Base-by-base conservation (phyloP, 1,140 invertebrate genomes). In the Brachionus rotundiformis region DNA sequence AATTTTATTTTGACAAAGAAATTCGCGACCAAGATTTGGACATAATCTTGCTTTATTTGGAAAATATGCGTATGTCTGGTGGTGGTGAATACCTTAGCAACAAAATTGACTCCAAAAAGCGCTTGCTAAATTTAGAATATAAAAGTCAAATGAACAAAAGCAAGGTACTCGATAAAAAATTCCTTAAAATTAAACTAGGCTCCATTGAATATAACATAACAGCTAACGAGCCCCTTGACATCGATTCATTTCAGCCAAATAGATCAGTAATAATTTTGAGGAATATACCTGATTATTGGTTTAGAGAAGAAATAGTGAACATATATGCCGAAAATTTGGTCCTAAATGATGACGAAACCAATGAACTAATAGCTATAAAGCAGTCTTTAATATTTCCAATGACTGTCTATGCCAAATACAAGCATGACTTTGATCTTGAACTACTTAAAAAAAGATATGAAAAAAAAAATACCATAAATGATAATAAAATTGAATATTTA, bases 271-370 rank as follows among this genome's bases (percentile, higher is more conserved):
- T 73, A 4, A 73, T 73, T 25, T 1, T 73, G 11, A 41, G 36
- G 16, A 73, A 73, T 13, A 44, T 73, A n/a, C 6, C 44, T n/a
- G 63, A 68, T 1, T 10, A 8, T 19, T 68, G 63, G 63, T 5
- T 68, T 0, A 39, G 33, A 19, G 31, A 68, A 8, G 63, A 68
- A 68, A 36, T 68, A 16, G 31, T 68, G 29, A 68, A 44, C 23
- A 25, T 73, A 5, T 73, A 73, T 73, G 68, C 68, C 13, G 68
- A 73, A 73, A 73, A 73, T 44, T 44, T 73, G 19, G 68, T 73
- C 7, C 3, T 73, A 19, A 73, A 73, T 73, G 68, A 73, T 31
- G 68, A 73, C 36, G 36, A 44, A 8, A 47, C 33, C 0, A 73
- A 73, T 27, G 68, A 73, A 23, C n/a, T 73, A 13, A 10, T 13